Base-by-base conservation (phyloP, 2,113 vertebrate genomes). In the Buteo buteo region DNA sequence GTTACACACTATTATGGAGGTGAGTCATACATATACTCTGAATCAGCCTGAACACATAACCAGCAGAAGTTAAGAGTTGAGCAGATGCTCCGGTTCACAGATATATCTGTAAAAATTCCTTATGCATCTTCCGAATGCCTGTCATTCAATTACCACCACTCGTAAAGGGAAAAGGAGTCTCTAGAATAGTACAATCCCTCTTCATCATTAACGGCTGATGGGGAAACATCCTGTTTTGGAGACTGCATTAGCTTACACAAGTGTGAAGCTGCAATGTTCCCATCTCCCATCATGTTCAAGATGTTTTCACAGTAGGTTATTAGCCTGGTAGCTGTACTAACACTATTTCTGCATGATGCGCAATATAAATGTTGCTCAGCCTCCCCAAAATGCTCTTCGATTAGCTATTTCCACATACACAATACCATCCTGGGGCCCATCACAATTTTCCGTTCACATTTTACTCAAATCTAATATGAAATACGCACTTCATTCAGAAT, bases 281-380 rank as follows among this genome's bases (percentile, higher is more conserved):
- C 57, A 58, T 67, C 74, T 81, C 76, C 81, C 54, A 69, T 69
- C 61, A 55, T 6, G 71, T 76, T 92, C 84, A 82, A 95, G 83
- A 86, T 70, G 83, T 86, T 94, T 77, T 94, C 95, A 94, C 89
- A 91, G 86, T 45, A 69, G 62, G 86, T 55, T 69, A 72, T 90
- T 85, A 92, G 78, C 44, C 40, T 57, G 44, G 49, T 72, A 76
- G 74, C 71, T 80, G 71, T 57, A 45, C 62, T 79, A 59, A 85
- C 62, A 22, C 57, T 40, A 11, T 44, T 88, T 87, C 70, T 90
- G 79, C 58, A 26, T 6, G 61, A n/a, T 2, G 5, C 64, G 65
- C 38, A 55, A n/a, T 31, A 44, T 1, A 10, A 25, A 44, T 11
- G 5, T n/a, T 57, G 44, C 66, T 86, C 71, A 90, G 79, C 67